Base-by-base conservation (phyloP, 2,113 vertebrate genomes). In the Ranitomeya variabilis region DNA sequence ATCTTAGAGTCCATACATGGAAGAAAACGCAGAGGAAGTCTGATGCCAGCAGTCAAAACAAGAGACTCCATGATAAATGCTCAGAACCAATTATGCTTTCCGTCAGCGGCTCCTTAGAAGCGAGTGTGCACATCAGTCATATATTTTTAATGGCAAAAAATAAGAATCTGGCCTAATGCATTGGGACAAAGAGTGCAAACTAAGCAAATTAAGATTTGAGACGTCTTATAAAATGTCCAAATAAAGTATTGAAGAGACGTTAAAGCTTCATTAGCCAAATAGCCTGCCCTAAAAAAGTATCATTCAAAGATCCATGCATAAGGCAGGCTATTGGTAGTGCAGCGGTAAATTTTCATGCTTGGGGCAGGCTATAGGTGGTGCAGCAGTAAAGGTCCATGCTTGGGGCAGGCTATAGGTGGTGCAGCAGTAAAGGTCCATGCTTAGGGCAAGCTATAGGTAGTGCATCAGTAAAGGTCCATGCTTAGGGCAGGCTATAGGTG, bases 21-120 rank as follows among this genome's bases (percentile, higher is more conserved):
- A 45, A 45, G 57, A 82, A 62, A 66, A 12, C 10, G 18, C 31
- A 31, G 57, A 62, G 62, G 15, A 37, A 62, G 54, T 81, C 31
- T 51, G 59, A 64, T 64, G 57, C 57, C 60, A 82, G 59, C 80
- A 37, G 80, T 82, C 80, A 64, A 62, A 82, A 82, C 59, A 82
- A 64, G 55, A 12, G 60, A 64, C 60, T 66, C 10, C 9, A 45
- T 64, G 60, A 82, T 66, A 51, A 45, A 82, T 62, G 80, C 31
- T 21, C 60, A 37, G 6, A 51, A 37, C 51, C 59, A 59, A 82
- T 51, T 64, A 21, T 80, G 19, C n/a, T 55, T 80, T 57, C 52
- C 79, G 7, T 31, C 26, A 7, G 16, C 15, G 7, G 23, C 54
- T 80, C 23, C 79, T 15, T 60, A 59, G 55, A 80, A 80, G 60